These are phyloP conservation scores for Yponomeuta sedellus DNA, from an alignment of 2,888 invertebrate species.

Conservation along the genomic window DNA sequence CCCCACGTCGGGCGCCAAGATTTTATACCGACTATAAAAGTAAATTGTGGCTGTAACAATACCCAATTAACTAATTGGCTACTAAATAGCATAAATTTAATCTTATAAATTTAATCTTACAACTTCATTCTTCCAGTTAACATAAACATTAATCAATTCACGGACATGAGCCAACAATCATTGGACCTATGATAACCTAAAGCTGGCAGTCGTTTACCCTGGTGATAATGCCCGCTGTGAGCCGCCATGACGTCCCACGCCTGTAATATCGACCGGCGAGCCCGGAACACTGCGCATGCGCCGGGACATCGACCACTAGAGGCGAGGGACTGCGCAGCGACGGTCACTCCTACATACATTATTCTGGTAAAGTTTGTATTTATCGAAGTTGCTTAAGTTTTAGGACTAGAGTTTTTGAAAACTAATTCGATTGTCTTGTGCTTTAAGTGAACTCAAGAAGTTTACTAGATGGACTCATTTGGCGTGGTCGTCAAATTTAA, in stretches of 20 bases:
- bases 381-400: too few relatives aligned
- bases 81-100: background rate
- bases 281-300: conserved; percentile 39
- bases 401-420: too few relatives aligned
- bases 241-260: conserved; percentile 32
- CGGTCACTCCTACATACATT: background rate
- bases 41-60: background rate
- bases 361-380: background rate
- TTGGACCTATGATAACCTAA: conserved; percentile 67
- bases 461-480: too few relatives aligned
- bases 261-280: conserved; percentile 40
- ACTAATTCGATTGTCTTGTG: too few relatives aligned
- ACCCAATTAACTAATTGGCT: background rate
- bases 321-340: background rate
- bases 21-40: background rate
- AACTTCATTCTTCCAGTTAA: too few relatives aligned
- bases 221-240: conserved; percentile 45
- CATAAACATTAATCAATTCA: too few relatives aligned
- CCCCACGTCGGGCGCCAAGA: conserved; percentile 10
- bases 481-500: too few relatives aligned
- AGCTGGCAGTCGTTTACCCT: conserved; percentile 56
- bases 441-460: too few relatives aligned
- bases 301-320: conserved; percentile 34
- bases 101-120: too few relatives aligned
- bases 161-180: conserved; percentile 6